Conservation (phyloP, 2,797 vertebrate genomes). For the Prunella strophiata region DNA sequence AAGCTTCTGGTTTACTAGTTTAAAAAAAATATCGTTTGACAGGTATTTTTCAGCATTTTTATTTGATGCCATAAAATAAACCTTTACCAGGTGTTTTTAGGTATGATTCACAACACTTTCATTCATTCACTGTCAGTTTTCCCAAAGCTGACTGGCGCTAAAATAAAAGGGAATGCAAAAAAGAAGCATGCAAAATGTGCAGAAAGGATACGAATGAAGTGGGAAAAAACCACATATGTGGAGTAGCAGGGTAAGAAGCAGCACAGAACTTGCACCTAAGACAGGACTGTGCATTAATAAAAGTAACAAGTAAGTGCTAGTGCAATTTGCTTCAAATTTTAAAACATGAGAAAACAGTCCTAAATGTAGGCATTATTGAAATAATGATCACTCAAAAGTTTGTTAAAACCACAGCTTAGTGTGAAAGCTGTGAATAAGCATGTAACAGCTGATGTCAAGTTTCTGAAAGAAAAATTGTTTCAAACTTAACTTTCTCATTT, state of each 20-base stretch:
- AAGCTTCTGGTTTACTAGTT: conserved; percentile 51
- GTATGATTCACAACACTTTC: conserved; percentile 22
- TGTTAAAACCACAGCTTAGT: not conserved
- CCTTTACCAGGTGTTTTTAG: conserved; percentile 41
- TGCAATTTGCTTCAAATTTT: not conserved
- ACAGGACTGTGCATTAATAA: not conserved
- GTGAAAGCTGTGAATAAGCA: not conserved
- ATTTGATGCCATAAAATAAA: conserved; percentile 59
- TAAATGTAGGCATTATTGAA: not conserved
- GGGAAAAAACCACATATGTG: not conserved
- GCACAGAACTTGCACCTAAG: not conserved
- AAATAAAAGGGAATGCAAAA: conserved; percentile 1
- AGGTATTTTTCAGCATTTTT: conserved; percentile 60
- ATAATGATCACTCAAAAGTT: not conserved
- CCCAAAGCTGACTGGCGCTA: not conserved
- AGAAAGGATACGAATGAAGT: not conserved
- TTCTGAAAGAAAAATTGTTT: not conserved
- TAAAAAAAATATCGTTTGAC: not conserved
- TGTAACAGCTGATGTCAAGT: not conserved
- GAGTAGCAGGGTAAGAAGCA: not conserved
- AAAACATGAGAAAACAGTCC: not conserved
- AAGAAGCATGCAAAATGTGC: not conserved
- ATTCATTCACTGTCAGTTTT: conserved; percentile 36
- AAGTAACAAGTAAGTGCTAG: not conserved
- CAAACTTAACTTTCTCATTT: not conserved